phyloP scores from a whole-genome alignment of 2,888 invertebrate species.

The Tribolium freemani region DNA sequence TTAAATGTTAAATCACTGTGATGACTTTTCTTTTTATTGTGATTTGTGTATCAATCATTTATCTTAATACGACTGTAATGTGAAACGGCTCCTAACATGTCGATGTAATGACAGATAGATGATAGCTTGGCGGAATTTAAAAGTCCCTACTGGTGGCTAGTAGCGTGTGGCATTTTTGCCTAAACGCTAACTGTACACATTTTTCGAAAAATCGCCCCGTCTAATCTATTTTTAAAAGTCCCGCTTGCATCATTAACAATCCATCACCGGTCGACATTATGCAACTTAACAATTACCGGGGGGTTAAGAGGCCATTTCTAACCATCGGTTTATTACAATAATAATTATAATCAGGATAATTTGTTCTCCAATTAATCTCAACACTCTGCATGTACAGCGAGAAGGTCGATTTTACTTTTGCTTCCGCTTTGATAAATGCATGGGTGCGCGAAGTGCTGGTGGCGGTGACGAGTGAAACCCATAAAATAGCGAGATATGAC shows the following conservation, averaged over 20 bases:
- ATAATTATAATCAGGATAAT: conserved; percentile 32
- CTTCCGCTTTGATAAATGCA: conserved; percentile 35
- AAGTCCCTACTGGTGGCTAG: neutral
- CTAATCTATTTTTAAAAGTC: conserved; percentile 25
- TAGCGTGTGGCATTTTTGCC: neutral
- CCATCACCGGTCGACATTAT: conserved; percentile 28
- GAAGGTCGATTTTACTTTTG: conserved; percentile 30
- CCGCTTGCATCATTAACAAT: conserved; percentile 30
- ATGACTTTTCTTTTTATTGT: neutral
- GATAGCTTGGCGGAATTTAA: neutral
- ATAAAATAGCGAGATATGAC: conserved; percentile 53
- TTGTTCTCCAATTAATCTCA: conserved; percentile 28
- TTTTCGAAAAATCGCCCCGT: neutral
- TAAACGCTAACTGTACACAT: conserved; percentile 2
- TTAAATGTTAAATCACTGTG: neutral
- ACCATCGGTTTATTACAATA: conserved; percentile 30
- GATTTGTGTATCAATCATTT: neutral
- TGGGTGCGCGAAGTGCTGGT: conserved; percentile 32
- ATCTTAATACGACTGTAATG: neutral
- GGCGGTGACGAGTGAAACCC: conserved; percentile 47
- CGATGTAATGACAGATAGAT: conserved; percentile 1
- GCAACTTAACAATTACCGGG: conserved; percentile 27
- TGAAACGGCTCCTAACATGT: neutral
- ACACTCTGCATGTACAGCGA: conserved; percentile 29
- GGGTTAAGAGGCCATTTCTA: conserved; percentile 33